Evolutionary conservation across 2,888 invertebrate species (phyloP).

Genomic region (Latrodectus elegans): DNA sequence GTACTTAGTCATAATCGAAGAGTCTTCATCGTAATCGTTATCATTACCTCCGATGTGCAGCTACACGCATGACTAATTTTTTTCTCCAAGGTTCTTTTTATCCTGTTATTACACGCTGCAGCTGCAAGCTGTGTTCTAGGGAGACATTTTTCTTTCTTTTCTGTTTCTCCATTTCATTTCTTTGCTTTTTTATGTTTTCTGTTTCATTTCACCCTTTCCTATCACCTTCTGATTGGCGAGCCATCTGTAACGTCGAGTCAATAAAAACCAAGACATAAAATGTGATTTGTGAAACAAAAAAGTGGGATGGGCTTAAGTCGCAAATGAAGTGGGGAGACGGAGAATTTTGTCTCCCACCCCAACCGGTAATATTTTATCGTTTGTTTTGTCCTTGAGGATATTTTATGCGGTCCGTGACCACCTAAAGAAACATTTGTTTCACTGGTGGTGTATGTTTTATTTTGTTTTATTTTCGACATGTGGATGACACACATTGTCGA

Average conservation of each 20-base stretch:
- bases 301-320: conserved; percentile 32
- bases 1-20: conserved; percentile 10
- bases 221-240: conserved; percentile 54
- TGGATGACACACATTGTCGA: too few species aligned
- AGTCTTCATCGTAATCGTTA: conserved; percentile 34
- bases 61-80: conserved; percentile 62
- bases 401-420: background rate
- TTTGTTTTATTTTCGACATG: too few species aligned
- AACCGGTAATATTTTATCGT: background rate
- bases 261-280: conserved; percentile 55
- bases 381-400: background rate
- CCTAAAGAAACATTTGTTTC: background rate
- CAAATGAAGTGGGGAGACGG: background rate
- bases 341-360: background rate
- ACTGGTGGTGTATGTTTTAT: too few species aligned
- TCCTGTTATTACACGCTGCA: conserved; percentile 49
- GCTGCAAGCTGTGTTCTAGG: conserved; percentile 10
- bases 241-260: conserved; percentile 29
- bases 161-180: conserved; percentile 5
- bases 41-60: conserved; percentile 38
- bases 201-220: background rate
- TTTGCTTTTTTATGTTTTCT: background rate
- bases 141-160: conserved; percentile 27
- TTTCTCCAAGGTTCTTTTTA: conserved; percentile 46
- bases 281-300: conserved; percentile 63